Conservation (phyloP, 1,140 invertebrate species). For the Papilio polytes region DNA sequence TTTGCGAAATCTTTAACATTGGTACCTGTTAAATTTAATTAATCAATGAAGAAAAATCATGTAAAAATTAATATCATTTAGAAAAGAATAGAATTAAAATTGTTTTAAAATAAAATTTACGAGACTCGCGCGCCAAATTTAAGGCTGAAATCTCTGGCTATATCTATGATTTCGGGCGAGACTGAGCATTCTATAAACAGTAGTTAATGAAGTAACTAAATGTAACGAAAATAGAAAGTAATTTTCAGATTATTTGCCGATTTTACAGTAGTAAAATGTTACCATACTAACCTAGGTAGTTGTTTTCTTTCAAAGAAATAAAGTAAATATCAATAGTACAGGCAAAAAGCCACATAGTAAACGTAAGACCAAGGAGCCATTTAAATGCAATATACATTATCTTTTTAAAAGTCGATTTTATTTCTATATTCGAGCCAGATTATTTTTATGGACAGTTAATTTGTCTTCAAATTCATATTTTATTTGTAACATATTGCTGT, state of each 20-base stretch:
- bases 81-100: too few relatives aligned
- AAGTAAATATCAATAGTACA: conserved; percentile 56
- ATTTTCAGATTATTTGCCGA: too few relatives aligned
- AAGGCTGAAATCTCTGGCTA: too few relatives aligned
- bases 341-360: conserved; percentile 66
- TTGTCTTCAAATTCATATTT: conserved; percentile 43
- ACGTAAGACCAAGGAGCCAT: conserved; percentile 63
- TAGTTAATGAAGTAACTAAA: too few relatives aligned
- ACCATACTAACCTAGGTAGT: conserved; percentile 42
- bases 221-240: too few relatives aligned
- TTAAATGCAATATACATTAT: conserved; percentile 77
- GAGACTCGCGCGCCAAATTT: too few relatives aligned
- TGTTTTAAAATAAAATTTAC: too few relatives aligned
- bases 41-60: neutral
- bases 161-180: too few relatives aligned
- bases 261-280: too few relatives aligned
- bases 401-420: conserved; percentile 6
- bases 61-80: too few relatives aligned
- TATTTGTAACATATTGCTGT: conserved; percentile 10
- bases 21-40: conserved; percentile 16
- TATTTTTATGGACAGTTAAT: conserved; percentile 49
- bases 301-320: conserved; percentile 42
- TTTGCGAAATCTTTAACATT: neutral
- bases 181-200: too few relatives aligned
- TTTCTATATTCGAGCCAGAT: neutral